A percentile compares a stretch with the other conserved stretches of the same genome.
Conservation (phyloP, 2,888 invertebrate genomes). For the Hydrotaea cyrtoneurina region DNA sequence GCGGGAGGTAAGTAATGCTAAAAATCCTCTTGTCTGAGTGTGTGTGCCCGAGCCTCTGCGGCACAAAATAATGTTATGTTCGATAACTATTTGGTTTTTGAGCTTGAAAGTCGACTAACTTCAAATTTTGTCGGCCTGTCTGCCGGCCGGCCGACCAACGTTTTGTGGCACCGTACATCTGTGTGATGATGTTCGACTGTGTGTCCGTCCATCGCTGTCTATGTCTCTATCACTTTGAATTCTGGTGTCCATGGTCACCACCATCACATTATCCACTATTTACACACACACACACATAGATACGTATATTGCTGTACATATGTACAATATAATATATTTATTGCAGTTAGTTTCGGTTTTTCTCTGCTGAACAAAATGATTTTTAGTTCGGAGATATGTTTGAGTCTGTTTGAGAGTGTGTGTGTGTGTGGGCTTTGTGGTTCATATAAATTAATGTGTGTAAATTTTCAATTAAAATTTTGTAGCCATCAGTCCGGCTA, state of each 20-base stretch:
- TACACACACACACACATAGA: neutral
- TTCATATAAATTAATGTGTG: constrained; percentile 48
- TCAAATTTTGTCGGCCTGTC: neutral
- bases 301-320: neutral
- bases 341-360: constrained; percentile 35
- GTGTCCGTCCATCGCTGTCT: constrained; percentile 2
- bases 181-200: neutral
- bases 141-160: neutral
- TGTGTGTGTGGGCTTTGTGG: constrained; percentile 18
- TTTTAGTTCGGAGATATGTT: neutral
- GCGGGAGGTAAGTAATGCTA: neutral
- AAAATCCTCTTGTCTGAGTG: neutral
- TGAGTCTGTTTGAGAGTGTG: neutral
- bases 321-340: constrained; percentile 27
- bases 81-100: constrained; percentile 38
- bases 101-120: constrained; percentile 20
- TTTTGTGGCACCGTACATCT: neutral
- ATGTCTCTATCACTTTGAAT: constrained; percentile 4
- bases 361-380: constrained; percentile 16
- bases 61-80: constrained; percentile 31
- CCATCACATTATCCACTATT: neutral
- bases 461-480: constrained; percentile 47
- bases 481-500: neutral
- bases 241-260: neutral
- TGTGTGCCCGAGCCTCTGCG: neutral